Percentiles rank a stretch among this genome's conserved stretches.
Conservation (phyloP, 2,888 invertebrate species). For the Augochlorella aurata region DNA sequence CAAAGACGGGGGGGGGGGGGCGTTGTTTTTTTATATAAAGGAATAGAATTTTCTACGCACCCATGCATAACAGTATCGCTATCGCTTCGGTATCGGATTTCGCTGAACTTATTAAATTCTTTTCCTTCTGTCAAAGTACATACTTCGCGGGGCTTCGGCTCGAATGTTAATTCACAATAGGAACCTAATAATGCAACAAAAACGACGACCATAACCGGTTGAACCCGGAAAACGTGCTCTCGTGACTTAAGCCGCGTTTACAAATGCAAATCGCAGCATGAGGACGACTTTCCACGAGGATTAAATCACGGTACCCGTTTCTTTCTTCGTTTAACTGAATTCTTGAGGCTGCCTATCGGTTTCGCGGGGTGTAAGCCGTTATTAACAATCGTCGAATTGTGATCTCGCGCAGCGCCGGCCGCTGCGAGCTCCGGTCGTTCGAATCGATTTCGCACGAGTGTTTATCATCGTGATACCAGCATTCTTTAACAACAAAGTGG, state of each 20-base stretch:
- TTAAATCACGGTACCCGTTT: constrained; percentile 56
- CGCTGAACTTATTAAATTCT: constrained; percentile 26
- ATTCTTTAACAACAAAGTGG: neutral
- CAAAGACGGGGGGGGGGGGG: too few relatives aligned
- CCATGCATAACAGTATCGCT: neutral
- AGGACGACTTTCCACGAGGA: constrained; percentile 69
- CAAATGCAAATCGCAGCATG: constrained; percentile 72
- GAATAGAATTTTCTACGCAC: too few relatives aligned
- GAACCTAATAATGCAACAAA: constrained; percentile 68
- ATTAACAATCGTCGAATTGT: constrained; percentile 40
- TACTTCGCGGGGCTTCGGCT: constrained; percentile 17
- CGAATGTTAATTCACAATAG: constrained; percentile 65
- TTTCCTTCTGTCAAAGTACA: neutral
- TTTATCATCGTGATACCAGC: neutral
- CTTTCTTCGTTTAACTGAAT: constrained; percentile 44
- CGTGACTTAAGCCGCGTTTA: constrained; percentile 68
- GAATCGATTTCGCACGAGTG: neutral
- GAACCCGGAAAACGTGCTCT: constrained; percentile 73
- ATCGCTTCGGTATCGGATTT: neutral
- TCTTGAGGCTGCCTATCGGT: constrained; percentile 32
- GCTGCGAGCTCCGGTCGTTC: neutral
- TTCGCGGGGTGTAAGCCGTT: constrained; percentile 26
- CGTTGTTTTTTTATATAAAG: too few relatives aligned
- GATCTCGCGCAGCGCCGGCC: neutral
- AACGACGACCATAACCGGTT: constrained; percentile 59